Evolutionary conservation across 2,888 invertebrate species (phyloP).

Genomic region (Fragum whitleyi): DNA sequence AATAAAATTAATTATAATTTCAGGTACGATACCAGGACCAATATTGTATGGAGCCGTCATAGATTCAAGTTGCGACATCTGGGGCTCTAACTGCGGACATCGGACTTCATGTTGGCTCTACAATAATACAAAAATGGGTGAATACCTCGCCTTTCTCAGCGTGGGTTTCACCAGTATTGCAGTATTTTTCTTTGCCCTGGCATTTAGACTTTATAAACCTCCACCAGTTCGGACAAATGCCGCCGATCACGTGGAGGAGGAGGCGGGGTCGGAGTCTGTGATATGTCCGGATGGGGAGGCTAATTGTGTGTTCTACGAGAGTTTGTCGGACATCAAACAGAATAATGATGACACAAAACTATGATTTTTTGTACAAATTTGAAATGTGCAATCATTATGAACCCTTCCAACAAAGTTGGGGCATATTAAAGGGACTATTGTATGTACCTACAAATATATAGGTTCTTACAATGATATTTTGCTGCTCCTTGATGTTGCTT

Average conservation of each 20-base stretch:
- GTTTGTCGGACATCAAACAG: not conserved
- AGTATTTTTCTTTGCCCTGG: slow-evolving; percentile 61
- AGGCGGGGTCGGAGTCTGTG: slow-evolving; percentile 30
- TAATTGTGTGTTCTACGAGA: slow-evolving; percentile 16
- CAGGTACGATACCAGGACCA: slow-evolving; percentile 71
- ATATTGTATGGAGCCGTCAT: slow-evolving; percentile 70
- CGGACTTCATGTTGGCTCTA: slow-evolving; percentile 70
- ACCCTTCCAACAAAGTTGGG: not conserved
- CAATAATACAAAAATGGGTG: slow-evolving; percentile 64
- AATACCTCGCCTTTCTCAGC: slow-evolving; percentile 66
- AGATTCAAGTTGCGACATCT: slow-evolving; percentile 68
- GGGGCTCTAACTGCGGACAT: slow-evolving; percentile 83
- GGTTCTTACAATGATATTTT: too few species aligned
- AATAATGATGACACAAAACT: slow-evolving; percentile 32
- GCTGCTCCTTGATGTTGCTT: too few species aligned
- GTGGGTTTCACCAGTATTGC: slow-evolving; percentile 62
- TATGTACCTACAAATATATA: too few species aligned
- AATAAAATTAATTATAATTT: not conserved
- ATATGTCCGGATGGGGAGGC: slow-evolving; percentile 16
- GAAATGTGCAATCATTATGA: not conserved
- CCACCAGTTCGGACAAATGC: slow-evolving; percentile 43
- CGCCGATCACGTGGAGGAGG: slow-evolving; percentile 9
- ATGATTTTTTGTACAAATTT: not conserved
- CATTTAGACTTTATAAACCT: slow-evolving; percentile 67
- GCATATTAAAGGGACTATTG: too few species aligned